Evolutionary conservation across 1,140 invertebrate genomes (phyloP), one percentile per base, ranked within the genome.

Genomic region (Leptopilina boulardi): DNA sequence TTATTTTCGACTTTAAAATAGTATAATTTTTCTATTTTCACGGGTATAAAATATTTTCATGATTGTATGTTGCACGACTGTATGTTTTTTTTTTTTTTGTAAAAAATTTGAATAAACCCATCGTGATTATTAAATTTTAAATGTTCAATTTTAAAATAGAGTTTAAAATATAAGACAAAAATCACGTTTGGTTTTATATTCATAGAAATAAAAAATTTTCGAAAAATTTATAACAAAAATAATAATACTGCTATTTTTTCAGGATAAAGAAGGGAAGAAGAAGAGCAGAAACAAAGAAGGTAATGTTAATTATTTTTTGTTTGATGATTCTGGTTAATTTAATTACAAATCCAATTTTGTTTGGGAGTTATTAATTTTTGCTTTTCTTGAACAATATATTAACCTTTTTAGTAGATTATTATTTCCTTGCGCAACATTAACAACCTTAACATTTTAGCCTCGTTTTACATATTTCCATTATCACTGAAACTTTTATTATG

Each of bases 241-340:
- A 47, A 78, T 75, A 74, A 73, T 59, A 71, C 11, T 77, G 73
- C 70, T 81, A 38, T 80, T 71, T 71, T 85, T 85, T 59, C 93
- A 96, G 95, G 94, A 96, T 81, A 96, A 96, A 89, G 95, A 95
- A 82, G 92, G 92, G 42, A 96, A 95, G 87, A 96, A 96, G 91
- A 96, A 96, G 87, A 94, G 94, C 81, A 93, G 95, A 89, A 96
- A 95, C 87, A 96, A 96, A 93, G 95, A 96, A 95, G 95, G 95
- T 96, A 92, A 93, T 75, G 70, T 73, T 47, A 74, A 70, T 72
- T 71, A 21, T 66, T 15, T n/a, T 5, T 1, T 21, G 0, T 9
- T 18, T 66, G 8, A 34, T 1, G 11, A 8, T 66, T 66, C 21
- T n/a, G 11, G 10, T 30, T 66, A 5, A 13, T 13, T 15, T 26